Evolutionary conservation across 2,888 invertebrate species (phyloP).

Genomic region (Cephus pulcher): DNA sequence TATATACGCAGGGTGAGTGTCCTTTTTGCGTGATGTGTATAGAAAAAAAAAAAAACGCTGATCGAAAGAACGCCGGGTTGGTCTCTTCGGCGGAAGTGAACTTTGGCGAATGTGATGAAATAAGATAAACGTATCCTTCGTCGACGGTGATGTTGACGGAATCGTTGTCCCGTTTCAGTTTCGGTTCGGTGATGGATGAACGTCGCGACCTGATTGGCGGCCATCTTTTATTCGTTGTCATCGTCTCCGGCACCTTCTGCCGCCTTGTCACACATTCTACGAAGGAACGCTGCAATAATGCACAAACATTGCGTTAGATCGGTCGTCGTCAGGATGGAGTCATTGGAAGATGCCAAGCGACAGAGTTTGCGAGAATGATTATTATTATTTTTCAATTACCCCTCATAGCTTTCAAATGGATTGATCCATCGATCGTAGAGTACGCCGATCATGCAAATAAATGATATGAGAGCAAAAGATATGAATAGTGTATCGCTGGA

Average conservation of each 20-base stretch:
- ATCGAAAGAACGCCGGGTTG: background rate
- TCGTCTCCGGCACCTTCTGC: constrained; percentile 31
- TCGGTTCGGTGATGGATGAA: background rate
- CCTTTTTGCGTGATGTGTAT: background rate
- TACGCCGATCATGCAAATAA: background rate
- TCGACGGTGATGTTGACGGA: constrained; percentile 25
- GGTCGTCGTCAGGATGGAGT: background rate
- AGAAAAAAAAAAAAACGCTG: background rate
- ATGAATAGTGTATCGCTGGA: background rate
- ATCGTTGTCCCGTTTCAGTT: background rate
- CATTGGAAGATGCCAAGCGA: background rate
- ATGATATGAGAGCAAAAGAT: background rate
- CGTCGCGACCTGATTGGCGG: constrained; percentile 17
- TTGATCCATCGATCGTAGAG: background rate
- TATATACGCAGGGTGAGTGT: background rate
- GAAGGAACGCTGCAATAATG: constrained; percentile 75
- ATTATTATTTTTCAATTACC: constrained; percentile 59
- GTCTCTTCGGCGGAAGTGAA: constrained; percentile 19
- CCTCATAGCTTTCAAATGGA: constrained; percentile 7
- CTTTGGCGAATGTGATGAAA: constrained; percentile 32
- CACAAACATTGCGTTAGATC: background rate
- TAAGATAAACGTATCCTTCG: constrained; percentile 30
- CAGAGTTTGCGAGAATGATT: background rate
- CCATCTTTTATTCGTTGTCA: constrained; percentile 16
- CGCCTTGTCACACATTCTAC: constrained; percentile 82